Base-by-base conservation (phyloP, 2,113 vertebrate species). In the Peromyscus maniculatus region DNA sequence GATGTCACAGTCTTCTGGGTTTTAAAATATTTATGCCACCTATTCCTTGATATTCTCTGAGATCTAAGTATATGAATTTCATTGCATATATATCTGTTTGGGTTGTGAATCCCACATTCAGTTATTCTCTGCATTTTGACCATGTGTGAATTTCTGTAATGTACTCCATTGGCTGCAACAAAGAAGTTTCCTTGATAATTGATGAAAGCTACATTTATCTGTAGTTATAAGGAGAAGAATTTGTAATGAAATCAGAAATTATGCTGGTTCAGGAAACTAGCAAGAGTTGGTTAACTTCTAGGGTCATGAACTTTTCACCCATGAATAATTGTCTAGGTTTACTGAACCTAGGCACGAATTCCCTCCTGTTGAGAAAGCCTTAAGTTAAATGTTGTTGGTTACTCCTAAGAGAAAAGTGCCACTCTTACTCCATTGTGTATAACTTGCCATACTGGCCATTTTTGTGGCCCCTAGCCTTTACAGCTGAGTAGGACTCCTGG, bases 301-400 rank as follows among this genome's bases (percentile, higher is more conserved):
- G 71, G n/a, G 36, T 72, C 36, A 72, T 39, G 17, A 72, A n/a
- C 71, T 72, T 72, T 72, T 17, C 71, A 72, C 8, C 24, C 64
- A 28, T 8, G 26, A 66, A 10, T 66, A 66, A 10, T 66, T 66
- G 26, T 36, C 71, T 10, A n/a, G 17, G 36, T 72, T 72, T 72
- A 39, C 1, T 19, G 10, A 8, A n/a, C 7, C 36, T 72, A 21
- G 71, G 36, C 8, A 21, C n/a, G 0, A n/a, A 10, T n/a, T n/a
- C 71, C 69, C 71, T n/a, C 71, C 71, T 72, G 36, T 72, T 72
- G 36, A 21, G 36, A n/a, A 72, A n/a, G 36, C 8, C 71, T 72
- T 72, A 39, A 72, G 19, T n/a, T 72, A 72, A 21, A 72, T n/a
- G n/a, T 7, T 72, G 36, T 21, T 19, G 16, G 36, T 72, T 4